These are phyloP conservation scores for Gallinago jamesoni DNA, from an alignment of 2,113 vertebrate species.

Conservation along the genomic window DNA sequence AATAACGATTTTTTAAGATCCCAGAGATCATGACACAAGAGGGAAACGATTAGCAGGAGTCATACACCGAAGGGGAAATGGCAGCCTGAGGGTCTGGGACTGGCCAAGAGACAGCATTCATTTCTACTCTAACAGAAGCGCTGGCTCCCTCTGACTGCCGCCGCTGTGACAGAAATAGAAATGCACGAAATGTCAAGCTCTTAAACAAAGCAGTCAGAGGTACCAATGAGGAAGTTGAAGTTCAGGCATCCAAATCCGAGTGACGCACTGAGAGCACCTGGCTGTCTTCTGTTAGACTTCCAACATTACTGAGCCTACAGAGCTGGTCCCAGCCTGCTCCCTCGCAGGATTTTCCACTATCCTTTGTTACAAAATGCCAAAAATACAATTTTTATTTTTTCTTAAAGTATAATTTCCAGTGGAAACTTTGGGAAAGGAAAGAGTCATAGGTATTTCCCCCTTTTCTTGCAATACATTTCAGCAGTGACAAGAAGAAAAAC, in stretches of 20 bases:
- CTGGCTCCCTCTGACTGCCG: background rate
- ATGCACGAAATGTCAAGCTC: background rate
- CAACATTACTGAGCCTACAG: constrained; percentile 71
- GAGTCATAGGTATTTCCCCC: background rate
- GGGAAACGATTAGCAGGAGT: background rate
- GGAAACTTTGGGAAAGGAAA: background rate
- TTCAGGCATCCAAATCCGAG: background rate
- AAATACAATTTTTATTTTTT: background rate
- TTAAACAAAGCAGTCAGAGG: background rate
- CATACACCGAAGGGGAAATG: background rate
- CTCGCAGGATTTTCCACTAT: constrained; percentile 66
- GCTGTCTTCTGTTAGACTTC: constrained; percentile 65
- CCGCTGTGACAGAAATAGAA: background rate
- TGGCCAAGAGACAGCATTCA: background rate
- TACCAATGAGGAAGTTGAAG: background rate
- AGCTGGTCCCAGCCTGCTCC: constrained; percentile 75
- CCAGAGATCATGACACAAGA: background rate
- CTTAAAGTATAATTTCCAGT: background rate
- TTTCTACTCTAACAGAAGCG: background rate
- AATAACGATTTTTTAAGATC: background rate
- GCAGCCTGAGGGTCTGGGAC: background rate
- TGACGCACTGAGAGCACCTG: constrained; percentile 73
- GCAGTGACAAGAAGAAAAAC: background rate
- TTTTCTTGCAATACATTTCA: background rate
- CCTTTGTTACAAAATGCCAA: background rate